These are phyloP conservation scores for Volucella inanis DNA, from an alignment of 2,888 invertebrate genomes.

Conservation along the genomic window DNA sequence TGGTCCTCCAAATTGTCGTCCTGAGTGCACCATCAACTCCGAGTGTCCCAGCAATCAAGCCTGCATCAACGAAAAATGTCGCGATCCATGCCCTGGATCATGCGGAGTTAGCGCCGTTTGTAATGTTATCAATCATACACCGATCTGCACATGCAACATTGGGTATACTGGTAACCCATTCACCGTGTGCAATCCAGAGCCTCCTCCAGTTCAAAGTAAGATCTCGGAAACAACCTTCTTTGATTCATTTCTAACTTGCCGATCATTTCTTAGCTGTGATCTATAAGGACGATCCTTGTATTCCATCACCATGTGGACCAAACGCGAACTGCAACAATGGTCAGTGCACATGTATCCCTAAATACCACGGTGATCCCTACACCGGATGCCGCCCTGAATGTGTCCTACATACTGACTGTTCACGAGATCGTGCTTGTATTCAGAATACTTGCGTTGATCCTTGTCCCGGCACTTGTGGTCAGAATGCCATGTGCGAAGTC, in stretches of 20 bases:
- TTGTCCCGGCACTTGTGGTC: conserved; percentile 89
- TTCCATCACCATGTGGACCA: conserved; percentile 89
- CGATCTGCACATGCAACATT: conserved; percentile 86
- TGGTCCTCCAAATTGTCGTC: conserved; percentile 88
- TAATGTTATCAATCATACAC: conserved; percentile 87
- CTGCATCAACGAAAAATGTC: conserved; percentile 90
- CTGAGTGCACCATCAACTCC: conserved; percentile 90
- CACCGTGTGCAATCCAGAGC: conserved; percentile 84
- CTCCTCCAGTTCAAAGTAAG: conserved; percentile 81
- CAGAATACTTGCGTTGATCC: conserved; percentile 89
- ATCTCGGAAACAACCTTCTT: background rate
- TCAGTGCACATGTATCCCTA: conserved; percentile 87
- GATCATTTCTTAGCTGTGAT: conserved; percentile 76
- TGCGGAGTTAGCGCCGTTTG: conserved; percentile 87
- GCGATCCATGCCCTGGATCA: conserved; percentile 87
- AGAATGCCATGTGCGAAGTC: conserved; percentile 88
- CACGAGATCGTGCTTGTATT: conserved; percentile 87
- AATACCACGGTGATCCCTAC: conserved; percentile 89
- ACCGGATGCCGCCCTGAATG: conserved; percentile 89
- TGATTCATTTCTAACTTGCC: conserved; percentile 19
- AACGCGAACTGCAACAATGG: conserved; percentile 88
- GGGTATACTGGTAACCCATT: conserved; percentile 87
- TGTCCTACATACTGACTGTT: conserved; percentile 87
- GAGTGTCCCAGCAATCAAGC: conserved; percentile 88
- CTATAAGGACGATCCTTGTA: conserved; percentile 85